phyloP scores from a whole-genome alignment of 2,797 vertebrate species.

The Pelobates cultripes region DNA sequence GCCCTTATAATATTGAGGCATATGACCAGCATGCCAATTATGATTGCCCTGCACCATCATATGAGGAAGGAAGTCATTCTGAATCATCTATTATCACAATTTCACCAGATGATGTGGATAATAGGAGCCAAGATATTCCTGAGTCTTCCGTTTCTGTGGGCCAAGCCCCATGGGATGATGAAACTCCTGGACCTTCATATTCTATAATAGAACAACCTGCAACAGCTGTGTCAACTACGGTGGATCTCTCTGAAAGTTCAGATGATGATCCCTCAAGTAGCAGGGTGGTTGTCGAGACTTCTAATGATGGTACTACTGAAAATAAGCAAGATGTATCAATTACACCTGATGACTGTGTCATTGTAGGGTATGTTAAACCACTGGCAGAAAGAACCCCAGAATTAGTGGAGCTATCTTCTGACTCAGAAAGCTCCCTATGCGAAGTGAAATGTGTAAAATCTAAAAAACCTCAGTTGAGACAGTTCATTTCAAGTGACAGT shows the following conservation, averaged over 20 bases:
- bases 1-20: constrained; percentile 91
- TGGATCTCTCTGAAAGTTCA: constrained; percentile 77
- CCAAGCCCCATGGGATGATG: constrained; percentile 90
- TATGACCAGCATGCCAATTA: constrained; percentile 91
- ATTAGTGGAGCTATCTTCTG: constrained; percentile 88
- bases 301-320: constrained; percentile 56
- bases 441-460: constrained; percentile 69
- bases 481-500: constrained; percentile 74
- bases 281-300: constrained; percentile 54
- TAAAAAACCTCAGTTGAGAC: constrained; percentile 73
- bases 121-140: constrained; percentile 67
- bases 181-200: constrained; percentile 94
- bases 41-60: constrained; percentile 84
- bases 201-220: constrained; percentile 76
- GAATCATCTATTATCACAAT: constrained; percentile 88
- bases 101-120: constrained; percentile 82
- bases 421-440: constrained; percentile 77
- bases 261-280: constrained; percentile 70
- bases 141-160: constrained; percentile 64
- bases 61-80: constrained; percentile 85
- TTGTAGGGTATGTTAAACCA: constrained; percentile 88
- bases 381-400: constrained; percentile 88
- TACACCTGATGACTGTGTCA: constrained; percentile 84
- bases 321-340: constrained; percentile 64
- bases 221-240: constrained; percentile 69